These are phyloP conservation scores for Drosophila murphyi DNA, from an alignment of 1,140 invertebrate species.

Conservation along the genomic window DNA sequence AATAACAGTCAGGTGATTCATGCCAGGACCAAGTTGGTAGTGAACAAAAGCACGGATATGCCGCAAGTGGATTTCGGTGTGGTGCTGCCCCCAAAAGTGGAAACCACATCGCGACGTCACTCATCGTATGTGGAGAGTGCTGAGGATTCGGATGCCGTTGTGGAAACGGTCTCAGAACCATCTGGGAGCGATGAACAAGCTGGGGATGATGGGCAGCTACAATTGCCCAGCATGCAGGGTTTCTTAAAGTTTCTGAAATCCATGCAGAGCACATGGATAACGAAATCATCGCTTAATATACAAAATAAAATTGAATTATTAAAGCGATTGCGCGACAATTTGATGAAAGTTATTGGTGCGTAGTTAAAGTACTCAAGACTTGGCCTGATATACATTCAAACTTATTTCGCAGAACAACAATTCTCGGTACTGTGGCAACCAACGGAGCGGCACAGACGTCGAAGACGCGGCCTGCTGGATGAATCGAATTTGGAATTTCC, in stretches of 20 bases:
- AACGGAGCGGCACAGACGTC: constrained; percentile 61
- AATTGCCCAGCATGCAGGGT: constrained; percentile 65
- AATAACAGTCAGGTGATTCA: constrained; percentile 43
- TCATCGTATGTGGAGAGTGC: constrained; percentile 36
- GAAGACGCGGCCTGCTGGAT: constrained; percentile 69
- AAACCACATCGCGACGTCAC: constrained; percentile 63
- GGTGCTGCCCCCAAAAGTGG: constrained; percentile 57
- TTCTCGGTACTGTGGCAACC: constrained; percentile 70
- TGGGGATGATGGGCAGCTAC: constrained; percentile 31
- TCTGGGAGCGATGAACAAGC: constrained; percentile 8
- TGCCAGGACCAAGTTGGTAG: constrained; percentile 36
- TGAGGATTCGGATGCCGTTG: constrained; percentile 19
- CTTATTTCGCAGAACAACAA: constrained; percentile 59
- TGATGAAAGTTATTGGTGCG: constrained; percentile 87
- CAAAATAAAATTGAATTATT: constrained; percentile 86
- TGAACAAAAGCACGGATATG: constrained; percentile 26
- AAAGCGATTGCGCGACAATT: constrained; percentile 85
- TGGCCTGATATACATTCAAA: not conserved
- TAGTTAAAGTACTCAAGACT: constrained; percentile 22
- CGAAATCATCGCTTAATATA: constrained; percentile 85
- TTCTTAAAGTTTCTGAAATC: constrained; percentile 85
- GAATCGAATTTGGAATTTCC: constrained; percentile 89
- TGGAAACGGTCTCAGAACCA: constrained; percentile 40
- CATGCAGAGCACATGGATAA: constrained; percentile 86
- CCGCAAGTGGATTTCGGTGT: constrained; percentile 26